phyloP scores from a whole-genome alignment of 2,888 invertebrate genomes.

The Erpobdella octoculata region DNA sequence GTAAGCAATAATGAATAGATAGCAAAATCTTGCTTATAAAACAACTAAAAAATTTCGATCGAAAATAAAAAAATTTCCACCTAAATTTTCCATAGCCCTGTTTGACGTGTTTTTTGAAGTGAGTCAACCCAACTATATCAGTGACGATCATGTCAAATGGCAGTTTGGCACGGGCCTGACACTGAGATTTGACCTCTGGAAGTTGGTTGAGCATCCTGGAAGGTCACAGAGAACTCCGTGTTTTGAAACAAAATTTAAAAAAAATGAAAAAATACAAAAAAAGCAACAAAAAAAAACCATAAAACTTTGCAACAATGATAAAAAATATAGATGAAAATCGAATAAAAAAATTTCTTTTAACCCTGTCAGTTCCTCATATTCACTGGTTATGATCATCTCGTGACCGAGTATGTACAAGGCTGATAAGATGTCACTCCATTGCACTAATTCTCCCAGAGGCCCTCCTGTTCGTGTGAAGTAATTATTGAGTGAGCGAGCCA shows the following conservation, averaged over 20 bases:
- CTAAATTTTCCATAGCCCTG: conserved; percentile 49
- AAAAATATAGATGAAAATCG: background rate
- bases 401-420: conserved; percentile 53
- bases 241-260: background rate
- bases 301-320: too few species aligned
- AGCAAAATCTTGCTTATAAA: too few species aligned
- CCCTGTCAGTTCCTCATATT: conserved; percentile 49
- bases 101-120: conserved; percentile 49
- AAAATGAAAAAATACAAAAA: too few species aligned
- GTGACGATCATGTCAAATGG: conserved; percentile 52
- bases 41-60: background rate
- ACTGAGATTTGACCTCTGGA: conserved; percentile 47
- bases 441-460: conserved; percentile 55
- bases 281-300: too few species aligned
- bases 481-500: too few species aligned
- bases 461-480: too few species aligned
- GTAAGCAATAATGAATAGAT: too few species aligned
- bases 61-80: conserved; percentile 36
- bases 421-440: conserved; percentile 55
- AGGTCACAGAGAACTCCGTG: background rate
- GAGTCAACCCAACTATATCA: conserved; percentile 53
- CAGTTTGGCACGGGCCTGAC: conserved; percentile 46
- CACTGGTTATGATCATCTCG: conserved; percentile 51
- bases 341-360: conserved; percentile 36
- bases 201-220: conserved; percentile 45